Base-by-base conservation (phyloP, 2,797 vertebrate species). In the Pogonophryne albipinna region DNA sequence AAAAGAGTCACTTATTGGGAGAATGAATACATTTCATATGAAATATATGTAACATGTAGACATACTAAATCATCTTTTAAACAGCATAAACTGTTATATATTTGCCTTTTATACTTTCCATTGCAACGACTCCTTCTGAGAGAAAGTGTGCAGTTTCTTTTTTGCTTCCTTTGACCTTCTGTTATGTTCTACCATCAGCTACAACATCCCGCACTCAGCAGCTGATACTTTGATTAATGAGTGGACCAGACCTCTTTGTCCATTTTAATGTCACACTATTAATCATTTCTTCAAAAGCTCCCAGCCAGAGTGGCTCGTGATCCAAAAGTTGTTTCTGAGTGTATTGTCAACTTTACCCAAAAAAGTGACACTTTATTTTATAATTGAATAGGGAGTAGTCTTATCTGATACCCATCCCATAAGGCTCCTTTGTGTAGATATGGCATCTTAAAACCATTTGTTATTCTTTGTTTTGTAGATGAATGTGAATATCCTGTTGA, bases 1-100 rank as follows among this genome's bases (percentile, higher is more conserved):
- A 86, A 70, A 51, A 61, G 55, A 56, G 67, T 79, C 47, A 56
- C 53, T 57, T 74, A 56, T 38, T 63, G 15, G 16, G 27, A 51
- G 41, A 4, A 60, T 58, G 10, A 71, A 50, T 3, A 46, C 14
- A 20, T 75, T 52, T 20, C 58, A 17, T 11, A 41, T 59, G 12
- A 60, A 23, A 51, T 6, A 56, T 23, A 66, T 50, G 38, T 27
- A 44, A 19, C 38, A 47, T 62, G 4, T 53, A 70, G 38, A 70
- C 34, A 79, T 11, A 38, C 12, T 3, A 13, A 47, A 41, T 64
- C 42, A 10, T 41, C 0, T 15, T 71, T 77, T 62, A 34, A n/a
- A 17, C 27, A 27, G 7, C 16, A 6, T 12, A 31, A 23, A 4
- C 17, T 56, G n/a, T 47, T 56, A 19, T 11, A 23, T 16, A 13